phyloP scores from a whole-genome alignment of 2,888 invertebrate genomes.

The Pediacus dermestoides region DNA sequence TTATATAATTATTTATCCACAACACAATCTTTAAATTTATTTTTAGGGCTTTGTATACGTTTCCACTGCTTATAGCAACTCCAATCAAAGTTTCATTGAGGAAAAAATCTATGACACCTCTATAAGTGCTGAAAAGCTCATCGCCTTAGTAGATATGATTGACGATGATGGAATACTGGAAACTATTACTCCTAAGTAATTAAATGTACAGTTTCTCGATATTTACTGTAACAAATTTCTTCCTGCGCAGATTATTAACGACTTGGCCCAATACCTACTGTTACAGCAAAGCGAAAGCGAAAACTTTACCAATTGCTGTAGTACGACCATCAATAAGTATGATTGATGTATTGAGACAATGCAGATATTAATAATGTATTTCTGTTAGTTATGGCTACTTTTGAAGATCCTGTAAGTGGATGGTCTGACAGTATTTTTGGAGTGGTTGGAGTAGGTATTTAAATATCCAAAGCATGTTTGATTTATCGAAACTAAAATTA shows the following conservation, averaged over 20 bases:
- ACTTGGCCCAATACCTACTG: too few species aligned
- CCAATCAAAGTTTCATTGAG: background rate
- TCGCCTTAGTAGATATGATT: background rate
- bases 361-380: background rate
- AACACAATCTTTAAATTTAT: background rate
- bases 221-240: background rate
- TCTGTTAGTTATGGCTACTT: conserved; percentile 32
- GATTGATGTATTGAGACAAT: too few species aligned
- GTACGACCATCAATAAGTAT: too few species aligned
- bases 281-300: too few species aligned
- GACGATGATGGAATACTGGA: conserved; percentile 12
- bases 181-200: conserved; percentile 13
- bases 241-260: too few species aligned
- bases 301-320: too few species aligned
- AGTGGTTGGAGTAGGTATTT: conserved; percentile 27
- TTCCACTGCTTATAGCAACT: conserved; percentile 6
- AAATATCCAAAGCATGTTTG: too few species aligned
- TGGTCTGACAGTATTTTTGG: conserved; percentile 53
- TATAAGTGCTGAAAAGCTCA: background rate
- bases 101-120: conserved; percentile 2
- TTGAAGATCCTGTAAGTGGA: conserved; percentile 46
- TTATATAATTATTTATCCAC: background rate
- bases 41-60: conserved; percentile 6
- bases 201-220: background rate
- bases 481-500: too few species aligned